Conservation (phyloP, 2,113 vertebrate species). For the Arvicanthis niloticus region DNA sequence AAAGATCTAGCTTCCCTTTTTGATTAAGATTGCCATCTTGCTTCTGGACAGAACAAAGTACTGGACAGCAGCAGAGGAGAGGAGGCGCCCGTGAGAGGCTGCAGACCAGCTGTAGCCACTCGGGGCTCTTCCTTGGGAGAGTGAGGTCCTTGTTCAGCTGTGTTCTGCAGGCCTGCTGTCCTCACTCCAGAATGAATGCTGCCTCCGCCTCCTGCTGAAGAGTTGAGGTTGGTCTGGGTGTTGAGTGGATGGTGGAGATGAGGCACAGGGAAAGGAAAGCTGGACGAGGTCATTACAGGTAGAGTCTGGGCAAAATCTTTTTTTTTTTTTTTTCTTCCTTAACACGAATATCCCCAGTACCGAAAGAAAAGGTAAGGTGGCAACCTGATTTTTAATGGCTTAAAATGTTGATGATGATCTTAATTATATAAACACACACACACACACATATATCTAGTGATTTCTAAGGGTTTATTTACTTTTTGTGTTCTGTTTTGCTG, state of each 20-base stretch:
- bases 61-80: not conserved
- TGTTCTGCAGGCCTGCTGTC: constrained; percentile 80
- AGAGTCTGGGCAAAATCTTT: constrained; percentile 74
- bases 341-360: constrained; percentile 63
- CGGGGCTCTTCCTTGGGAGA: constrained; percentile 84
- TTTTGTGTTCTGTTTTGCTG: constrained; percentile 84
- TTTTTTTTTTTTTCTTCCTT: constrained; percentile 56
- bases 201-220: constrained; percentile 75
- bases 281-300: constrained; percentile 66
- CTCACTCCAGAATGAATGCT: constrained; percentile 73
- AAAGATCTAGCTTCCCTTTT: constrained; percentile 87
- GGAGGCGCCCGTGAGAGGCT: constrained; percentile 78
- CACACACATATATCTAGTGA: constrained; percentile 81
- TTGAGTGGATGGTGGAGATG: constrained; percentile 68
- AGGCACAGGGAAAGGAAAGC: constrained; percentile 68
- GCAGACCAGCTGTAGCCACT: constrained; percentile 75
- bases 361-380: constrained; percentile 85
- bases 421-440: constrained; percentile 73
- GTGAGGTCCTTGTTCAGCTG: constrained; percentile 77
- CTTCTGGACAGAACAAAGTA: constrained; percentile 79
- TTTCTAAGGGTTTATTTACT: constrained; percentile 86
- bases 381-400: constrained; percentile 88
- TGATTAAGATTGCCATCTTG: constrained; percentile 90
- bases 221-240: constrained; percentile 65
- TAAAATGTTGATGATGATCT: constrained; percentile 84